A percentile compares a stretch with the other conserved stretches of the same genome.
Conservation (phyloP, 2,888 invertebrate genomes). For the Cybosia mesomella region DNA sequence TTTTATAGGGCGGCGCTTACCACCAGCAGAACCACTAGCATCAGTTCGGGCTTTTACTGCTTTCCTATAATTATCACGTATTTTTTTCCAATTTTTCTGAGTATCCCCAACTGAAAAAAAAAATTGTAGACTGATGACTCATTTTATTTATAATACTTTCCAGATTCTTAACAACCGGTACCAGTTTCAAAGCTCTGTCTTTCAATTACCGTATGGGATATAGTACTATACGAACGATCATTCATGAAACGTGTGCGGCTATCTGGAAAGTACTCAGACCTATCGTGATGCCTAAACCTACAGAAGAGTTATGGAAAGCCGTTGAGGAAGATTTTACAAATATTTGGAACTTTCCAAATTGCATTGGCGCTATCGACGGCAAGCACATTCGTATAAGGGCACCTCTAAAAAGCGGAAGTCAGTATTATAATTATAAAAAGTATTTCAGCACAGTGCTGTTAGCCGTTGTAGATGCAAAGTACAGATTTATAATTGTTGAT, state of each 20-base stretch:
- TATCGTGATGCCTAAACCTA: no score
- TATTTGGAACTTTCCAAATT: conserved; percentile 8
- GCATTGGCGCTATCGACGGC: conserved; percentile 9
- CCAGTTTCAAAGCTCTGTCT: conserved; percentile 28
- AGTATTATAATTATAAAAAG: conserved; percentile 30
- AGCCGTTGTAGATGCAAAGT: conserved; percentile 26
- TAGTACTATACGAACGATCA: no score
- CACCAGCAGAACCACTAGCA: conserved; percentile 12
- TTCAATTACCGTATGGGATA: conserved; percentile 31
- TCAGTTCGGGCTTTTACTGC: conserved; percentile 7
- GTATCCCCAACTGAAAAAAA: conserved; percentile 1
- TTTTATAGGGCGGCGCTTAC: conserved; percentile 7
- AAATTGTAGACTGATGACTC: background rate
- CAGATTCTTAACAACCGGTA: conserved; percentile 34
- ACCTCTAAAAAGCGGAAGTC: conserved; percentile 28
- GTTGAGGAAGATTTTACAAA: background rate
- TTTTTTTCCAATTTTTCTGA: background rate
- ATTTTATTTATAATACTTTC: conserved; percentile 15
- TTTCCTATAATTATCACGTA: no score
- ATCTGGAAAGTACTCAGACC: no score
- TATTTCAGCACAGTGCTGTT: conserved; percentile 27
- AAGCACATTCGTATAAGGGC: conserved; percentile 21
- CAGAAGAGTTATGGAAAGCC: background rate
- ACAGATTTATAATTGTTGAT: conserved; percentile 44
- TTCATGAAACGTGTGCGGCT: no score